Conservation (phyloP, 2,888 invertebrate species). For the Psococerastis gibbosa region DNA sequence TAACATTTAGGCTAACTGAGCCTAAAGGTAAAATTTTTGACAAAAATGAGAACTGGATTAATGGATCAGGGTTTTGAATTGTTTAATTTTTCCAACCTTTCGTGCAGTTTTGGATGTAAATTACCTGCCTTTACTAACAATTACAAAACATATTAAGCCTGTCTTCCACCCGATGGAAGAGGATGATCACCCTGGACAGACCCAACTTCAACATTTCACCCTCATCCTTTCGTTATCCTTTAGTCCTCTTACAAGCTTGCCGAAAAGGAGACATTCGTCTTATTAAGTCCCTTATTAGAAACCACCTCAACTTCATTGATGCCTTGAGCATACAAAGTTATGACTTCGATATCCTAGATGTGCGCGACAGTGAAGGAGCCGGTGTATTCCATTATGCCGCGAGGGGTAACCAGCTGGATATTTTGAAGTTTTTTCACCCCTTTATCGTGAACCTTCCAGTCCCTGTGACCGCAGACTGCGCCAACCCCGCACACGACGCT, state of each 20-base stretch:
- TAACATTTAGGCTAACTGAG: too few species aligned
- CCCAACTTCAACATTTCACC: too few species aligned
- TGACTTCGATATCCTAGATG: conserved; percentile 2
- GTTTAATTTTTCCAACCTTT: too few species aligned
- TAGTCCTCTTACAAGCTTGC: conserved; percentile 2
- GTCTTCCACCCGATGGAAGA: too few species aligned
- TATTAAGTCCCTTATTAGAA: conserved; percentile 3
- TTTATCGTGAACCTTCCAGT: neutral
- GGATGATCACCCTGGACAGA: too few species aligned
- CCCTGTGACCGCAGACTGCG: conserved; percentile 6
- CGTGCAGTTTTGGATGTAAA: too few species aligned
- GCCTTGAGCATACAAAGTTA: neutral
- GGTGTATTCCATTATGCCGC: conserved; percentile 16
- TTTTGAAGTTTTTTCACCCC: conserved; percentile 13
- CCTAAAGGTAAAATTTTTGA: too few species aligned
- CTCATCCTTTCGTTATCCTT: conserved; percentile 5
- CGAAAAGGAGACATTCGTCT: neutral
- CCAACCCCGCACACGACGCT: conserved; percentile 18
- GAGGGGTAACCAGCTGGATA: conserved; percentile 16
- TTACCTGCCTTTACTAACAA: too few species aligned
- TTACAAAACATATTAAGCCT: too few species aligned
- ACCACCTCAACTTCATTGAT: neutral
- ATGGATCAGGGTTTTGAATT: too few species aligned
- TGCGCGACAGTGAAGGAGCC: conserved; percentile 15
- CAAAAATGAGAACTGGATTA: too few species aligned